Evolutionary conservation across 2,113 vertebrate genomes (phyloP).

Genomic region (Macrotus californicus): DNA sequence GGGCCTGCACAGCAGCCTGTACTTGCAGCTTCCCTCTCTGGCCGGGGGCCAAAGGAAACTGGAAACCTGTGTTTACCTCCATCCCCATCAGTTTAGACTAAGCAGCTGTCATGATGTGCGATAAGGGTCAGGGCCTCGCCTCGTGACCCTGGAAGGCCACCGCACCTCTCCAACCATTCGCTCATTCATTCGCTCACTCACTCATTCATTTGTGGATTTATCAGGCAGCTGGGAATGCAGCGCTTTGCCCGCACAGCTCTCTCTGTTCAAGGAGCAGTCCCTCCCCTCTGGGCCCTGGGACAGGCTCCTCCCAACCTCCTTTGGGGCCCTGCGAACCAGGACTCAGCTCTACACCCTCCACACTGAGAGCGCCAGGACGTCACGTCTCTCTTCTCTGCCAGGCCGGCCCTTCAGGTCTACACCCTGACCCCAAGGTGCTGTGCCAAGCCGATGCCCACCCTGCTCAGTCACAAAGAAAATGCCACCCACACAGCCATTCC

Average conservation of each 20-base stretch:
- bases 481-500: accelerated
- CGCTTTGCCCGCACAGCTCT: background rate
- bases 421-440: background rate
- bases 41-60: slow-evolving; percentile 31
- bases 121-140: background rate
- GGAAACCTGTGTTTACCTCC: background rate
- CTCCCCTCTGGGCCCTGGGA: background rate
- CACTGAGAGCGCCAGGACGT: background rate
- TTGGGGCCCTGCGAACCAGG: background rate
- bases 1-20: background rate
- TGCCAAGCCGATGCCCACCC: background rate
- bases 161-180: accelerated
- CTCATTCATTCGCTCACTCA: background rate
- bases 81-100: background rate
- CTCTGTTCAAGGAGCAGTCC: background rate
- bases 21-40: background rate
- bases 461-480: background rate
- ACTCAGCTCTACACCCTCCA: background rate
- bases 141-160: background rate
- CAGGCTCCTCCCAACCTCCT: background rate
- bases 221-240: background rate
- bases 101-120: background rate
- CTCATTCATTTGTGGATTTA: background rate
- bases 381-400: background rate
- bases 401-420: background rate